Evolutionary conservation across 2,888 invertebrate species (phyloP).

Genomic region (Philopedon plagiatum): DNA sequence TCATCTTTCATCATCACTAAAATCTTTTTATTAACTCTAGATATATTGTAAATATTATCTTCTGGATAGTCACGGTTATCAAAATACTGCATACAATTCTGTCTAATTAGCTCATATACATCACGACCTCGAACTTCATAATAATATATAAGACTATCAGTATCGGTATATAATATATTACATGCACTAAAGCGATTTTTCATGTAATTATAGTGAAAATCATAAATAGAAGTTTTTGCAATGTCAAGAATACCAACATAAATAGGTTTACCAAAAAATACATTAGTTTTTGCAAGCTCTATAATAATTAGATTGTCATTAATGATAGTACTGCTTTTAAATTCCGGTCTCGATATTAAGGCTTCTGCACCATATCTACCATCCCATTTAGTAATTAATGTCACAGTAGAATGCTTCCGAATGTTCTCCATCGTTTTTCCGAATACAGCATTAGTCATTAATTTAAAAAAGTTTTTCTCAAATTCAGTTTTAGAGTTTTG

Average conservation of each 20-base stretch:
- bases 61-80: constrained; percentile 57
- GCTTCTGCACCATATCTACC: too few relatives aligned
- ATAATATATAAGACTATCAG: constrained; percentile 50
- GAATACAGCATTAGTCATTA: too few relatives aligned
- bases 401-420: too few relatives aligned
- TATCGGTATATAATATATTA: constrained; percentile 42
- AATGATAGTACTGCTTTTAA: too few relatives aligned
- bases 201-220: constrained; percentile 55
- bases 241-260: constrained; percentile 55
- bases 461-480: too few relatives aligned
- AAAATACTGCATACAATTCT: constrained; percentile 44
- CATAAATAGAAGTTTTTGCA: constrained; percentile 53
- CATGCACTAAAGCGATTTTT: constrained; percentile 38
- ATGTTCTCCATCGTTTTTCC: too few relatives aligned
- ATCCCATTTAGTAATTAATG: constrained; percentile 39
- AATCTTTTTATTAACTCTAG: constrained; percentile 59
- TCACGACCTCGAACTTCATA: constrained; percentile 37
- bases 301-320: constrained; percentile 45
- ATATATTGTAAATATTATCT: constrained; percentile 57
- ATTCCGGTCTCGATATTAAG: constrained; percentile 52
- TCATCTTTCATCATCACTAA: constrained; percentile 63
- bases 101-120: constrained; percentile 46
- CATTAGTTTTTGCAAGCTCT: constrained; percentile 1
- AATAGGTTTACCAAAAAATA: constrained; percentile 53
- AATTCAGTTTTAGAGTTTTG: background rate